Conservation (phyloP, 2,888 invertebrate genomes). For the Campaea margaritaria region DNA sequence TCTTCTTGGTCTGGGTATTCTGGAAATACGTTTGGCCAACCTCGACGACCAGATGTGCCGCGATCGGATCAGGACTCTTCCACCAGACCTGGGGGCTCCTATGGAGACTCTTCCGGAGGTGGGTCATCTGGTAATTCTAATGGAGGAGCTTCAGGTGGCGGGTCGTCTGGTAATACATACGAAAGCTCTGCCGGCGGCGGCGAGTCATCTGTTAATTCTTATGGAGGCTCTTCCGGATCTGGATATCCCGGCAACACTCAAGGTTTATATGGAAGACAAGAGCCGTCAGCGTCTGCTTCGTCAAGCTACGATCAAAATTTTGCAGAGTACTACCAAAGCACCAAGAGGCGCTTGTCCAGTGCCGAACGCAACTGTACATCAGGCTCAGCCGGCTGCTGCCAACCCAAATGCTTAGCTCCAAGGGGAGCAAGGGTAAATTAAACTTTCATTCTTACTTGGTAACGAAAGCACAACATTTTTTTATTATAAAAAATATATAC, state of each 20-base stretch:
- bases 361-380: constrained; percentile 85
- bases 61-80: background rate
- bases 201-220: too few species aligned
- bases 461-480: too few species aligned
- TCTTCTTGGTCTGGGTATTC: constrained; percentile 2
- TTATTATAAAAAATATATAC: too few species aligned
- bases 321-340: constrained; percentile 70
- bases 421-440: constrained; percentile 90
- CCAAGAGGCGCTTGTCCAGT: constrained; percentile 69
- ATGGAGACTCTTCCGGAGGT: constrained; percentile 1
- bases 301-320: constrained; percentile 49
- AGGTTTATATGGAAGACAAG: constrained; percentile 51
- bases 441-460: background rate
- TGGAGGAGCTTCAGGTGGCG: constrained; percentile 9
- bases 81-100: background rate
- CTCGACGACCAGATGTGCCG: constrained; percentile 2
- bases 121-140: too few species aligned
- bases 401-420: constrained; percentile 95
- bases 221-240: constrained; percentile 8
- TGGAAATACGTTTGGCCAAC: background rate
- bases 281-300: constrained; percentile 38
- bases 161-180: constrained; percentile 30
- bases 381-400: constrained; percentile 87
- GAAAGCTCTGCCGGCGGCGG: constrained; percentile 29
- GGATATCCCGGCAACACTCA: constrained; percentile 28